Evolutionary conservation across 2,888 invertebrate genomes (phyloP).

Genomic region (Mimachlamys varia): DNA sequence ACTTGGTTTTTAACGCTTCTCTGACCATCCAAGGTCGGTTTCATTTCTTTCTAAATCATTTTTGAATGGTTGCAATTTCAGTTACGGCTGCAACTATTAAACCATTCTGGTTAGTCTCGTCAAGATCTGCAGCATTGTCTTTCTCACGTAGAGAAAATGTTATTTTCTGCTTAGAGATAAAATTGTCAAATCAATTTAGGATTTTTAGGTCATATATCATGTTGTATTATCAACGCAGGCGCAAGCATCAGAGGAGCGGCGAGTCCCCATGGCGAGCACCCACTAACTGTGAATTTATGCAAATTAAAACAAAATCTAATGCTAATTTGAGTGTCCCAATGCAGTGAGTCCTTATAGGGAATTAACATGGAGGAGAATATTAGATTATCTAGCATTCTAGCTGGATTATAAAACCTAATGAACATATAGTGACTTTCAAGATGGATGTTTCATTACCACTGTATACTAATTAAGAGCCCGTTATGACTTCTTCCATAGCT

Average conservation of each 20-base stretch:
- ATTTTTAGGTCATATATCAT: conserved; percentile 24
- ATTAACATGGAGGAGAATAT: neutral
- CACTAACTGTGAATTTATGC: conserved; percentile 15
- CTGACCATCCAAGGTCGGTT: conserved; percentile 23
- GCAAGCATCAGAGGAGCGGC: neutral
- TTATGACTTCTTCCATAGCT: neutral
- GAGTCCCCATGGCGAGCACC: neutral
- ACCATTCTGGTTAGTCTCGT: conserved; percentile 2
- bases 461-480: neutral
- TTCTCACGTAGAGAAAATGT: neutral
- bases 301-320: conserved; percentile 31
- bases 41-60: conserved; percentile 33
- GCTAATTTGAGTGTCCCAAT: neutral
- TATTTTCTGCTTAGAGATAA: conserved; percentile 19
- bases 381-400: neutral
- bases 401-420: neutral
- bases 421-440: neutral
- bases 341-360: neutral
- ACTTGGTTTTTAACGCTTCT: conserved; percentile 31
- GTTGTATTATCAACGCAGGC: neutral
- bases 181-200: conserved; percentile 24
- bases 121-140: neutral
- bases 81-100: conserved; percentile 15
- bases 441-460: neutral
- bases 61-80: conserved; percentile 27